Percentiles rank a stretch among this genome's conserved stretches.
phyloP scores from a whole-genome alignment of 64 coral and sea anemone genomes.

The Hydrozoanthus tunicans region DNA sequence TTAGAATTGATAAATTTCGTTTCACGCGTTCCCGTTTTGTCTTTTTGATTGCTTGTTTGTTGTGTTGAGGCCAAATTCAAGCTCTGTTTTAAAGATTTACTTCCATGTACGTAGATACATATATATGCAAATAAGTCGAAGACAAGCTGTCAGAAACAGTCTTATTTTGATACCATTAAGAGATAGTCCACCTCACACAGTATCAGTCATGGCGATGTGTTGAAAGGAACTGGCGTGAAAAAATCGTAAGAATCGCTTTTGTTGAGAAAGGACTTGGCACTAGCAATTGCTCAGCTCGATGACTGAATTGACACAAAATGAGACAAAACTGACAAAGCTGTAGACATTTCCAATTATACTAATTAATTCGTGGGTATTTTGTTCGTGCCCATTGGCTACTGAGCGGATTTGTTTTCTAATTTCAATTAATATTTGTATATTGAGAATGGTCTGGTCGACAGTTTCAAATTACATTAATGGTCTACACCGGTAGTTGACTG shows the following conservation, averaged over 20 bases:
- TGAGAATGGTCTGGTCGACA: constrained; percentile 12
- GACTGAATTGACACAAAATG: constrained; percentile 39
- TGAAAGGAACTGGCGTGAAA: constrained; percentile 26
- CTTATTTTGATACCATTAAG: constrained; percentile 43
- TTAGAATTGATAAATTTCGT: not conserved
- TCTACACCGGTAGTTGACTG: constrained; percentile 37
- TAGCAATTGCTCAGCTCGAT: constrained; percentile 12
- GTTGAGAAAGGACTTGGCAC: constrained; percentile 22
- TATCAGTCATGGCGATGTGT: not conserved
- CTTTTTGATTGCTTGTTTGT: not conserved
- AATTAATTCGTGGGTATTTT: constrained; percentile 51
- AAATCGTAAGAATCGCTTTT: not conserved
- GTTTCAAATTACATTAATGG: constrained; percentile 49
- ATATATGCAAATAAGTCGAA: constrained; percentile 48
- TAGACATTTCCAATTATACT: constrained; percentile 59
- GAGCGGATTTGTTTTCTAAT: constrained; percentile 46
- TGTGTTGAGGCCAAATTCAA: not conserved
- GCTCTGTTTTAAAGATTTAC: constrained; percentile 23
- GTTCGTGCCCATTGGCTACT: constrained; percentile 46
- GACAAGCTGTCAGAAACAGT: constrained; percentile 23
- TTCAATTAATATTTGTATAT: constrained; percentile 62
- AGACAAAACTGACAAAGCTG: constrained; percentile 46
- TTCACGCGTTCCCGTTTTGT: not conserved
- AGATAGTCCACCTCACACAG: constrained; percentile 9
- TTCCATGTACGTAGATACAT: constrained; percentile 1